These are phyloP conservation scores for Lysandra bellargus DNA, from an alignment of 2,888 invertebrate species.

Conservation along the genomic window DNA sequence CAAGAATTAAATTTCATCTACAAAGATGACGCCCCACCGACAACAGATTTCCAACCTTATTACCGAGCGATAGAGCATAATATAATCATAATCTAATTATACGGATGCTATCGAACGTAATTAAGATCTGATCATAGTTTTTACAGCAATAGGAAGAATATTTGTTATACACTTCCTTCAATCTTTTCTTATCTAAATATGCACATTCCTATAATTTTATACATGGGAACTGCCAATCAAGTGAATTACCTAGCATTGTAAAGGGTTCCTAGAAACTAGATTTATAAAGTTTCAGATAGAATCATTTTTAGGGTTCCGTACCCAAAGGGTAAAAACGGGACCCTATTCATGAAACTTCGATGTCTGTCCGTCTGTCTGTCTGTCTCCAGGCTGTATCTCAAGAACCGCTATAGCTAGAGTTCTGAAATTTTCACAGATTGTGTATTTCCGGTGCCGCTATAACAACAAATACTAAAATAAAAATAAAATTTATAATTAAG, in stretches of 20 bases:
- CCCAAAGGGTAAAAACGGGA: too few species aligned
- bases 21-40: background rate
- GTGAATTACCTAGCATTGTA: background rate
- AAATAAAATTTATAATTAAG: too few species aligned
- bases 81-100: background rate
- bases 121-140: slow-evolving; percentile 24
- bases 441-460: too few species aligned
- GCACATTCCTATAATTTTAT: slow-evolving; percentile 7
- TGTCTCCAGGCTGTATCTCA: too few species aligned
- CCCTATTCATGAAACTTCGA: too few species aligned
- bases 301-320: too few species aligned
- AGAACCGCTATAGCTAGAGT: too few species aligned
- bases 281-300: background rate
- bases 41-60: slow-evolving; percentile 3
- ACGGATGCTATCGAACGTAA: slow-evolving; percentile 17
- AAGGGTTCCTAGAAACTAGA: background rate
- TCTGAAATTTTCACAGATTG: too few species aligned
- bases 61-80: background rate
- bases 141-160: slow-evolving; percentile 25
- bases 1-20: slow-evolving; percentile 19
- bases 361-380: too few species aligned
- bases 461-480: too few species aligned
- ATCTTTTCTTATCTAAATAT: background rate
- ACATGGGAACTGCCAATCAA: background rate
- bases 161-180: slow-evolving; percentile 16